Evolutionary conservation across 2,888 invertebrate species (phyloP).

Genomic region (Hemistola chrysoprasaria): DNA sequence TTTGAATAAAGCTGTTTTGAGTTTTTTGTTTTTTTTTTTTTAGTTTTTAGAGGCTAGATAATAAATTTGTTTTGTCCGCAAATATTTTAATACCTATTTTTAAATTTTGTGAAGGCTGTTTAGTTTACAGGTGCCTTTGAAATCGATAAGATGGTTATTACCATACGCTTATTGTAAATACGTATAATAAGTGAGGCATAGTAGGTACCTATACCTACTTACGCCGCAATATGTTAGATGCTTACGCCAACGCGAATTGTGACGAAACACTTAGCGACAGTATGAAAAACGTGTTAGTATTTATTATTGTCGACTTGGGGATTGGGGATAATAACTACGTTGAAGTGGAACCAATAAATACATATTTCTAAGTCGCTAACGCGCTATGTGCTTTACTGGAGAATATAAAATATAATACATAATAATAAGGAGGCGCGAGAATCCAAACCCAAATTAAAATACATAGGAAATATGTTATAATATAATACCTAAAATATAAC

Average conservation of each 20-base stretch:
- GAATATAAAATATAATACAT: no score
- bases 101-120: constrained; percentile 51
- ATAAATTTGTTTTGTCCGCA: constrained; percentile 23
- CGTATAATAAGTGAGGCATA: constrained; percentile 30
- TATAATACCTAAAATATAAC: no score
- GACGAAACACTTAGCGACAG: constrained; percentile 48
- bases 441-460: no score
- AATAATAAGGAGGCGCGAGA: no score
- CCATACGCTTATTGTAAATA: constrained; percentile 49
- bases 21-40: no score
- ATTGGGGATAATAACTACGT: constrained; percentile 2
- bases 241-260: constrained; percentile 41
- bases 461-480: no score
- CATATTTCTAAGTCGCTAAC: no score
- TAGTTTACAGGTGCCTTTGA: constrained; percentile 39
- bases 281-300: constrained; percentile 29
- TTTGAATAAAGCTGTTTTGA: no score
- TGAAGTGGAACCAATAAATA: no score
- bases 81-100: constrained; percentile 31
- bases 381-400: no score
- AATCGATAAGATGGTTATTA: constrained; percentile 47
- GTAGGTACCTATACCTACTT: no score
- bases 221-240: no score
- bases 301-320: constrained; percentile 2
- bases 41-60: constrained; percentile 10